Percentiles rank a stretch among this genome's conserved stretches.
phyloP scores from a whole-genome alignment of 2,113 vertebrate species.

The Dicaeum eximium region DNA sequence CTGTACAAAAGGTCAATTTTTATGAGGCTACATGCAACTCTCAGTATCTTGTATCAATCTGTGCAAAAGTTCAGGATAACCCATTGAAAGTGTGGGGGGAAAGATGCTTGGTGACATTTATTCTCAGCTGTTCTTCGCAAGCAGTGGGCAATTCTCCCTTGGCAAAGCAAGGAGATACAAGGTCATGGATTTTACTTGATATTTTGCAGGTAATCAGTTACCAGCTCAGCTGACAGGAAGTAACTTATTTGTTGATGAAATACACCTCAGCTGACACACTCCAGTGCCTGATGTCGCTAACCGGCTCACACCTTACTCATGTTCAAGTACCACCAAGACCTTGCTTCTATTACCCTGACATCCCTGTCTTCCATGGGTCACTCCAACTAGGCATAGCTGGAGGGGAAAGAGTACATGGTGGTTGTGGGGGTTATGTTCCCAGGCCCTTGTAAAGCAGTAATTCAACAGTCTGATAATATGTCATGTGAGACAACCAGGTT shows the following conservation, averaged over 20 bases:
- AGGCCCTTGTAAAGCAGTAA: background rate
- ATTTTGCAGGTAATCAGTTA: background rate
- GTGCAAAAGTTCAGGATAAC: background rate
- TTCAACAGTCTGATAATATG: background rate
- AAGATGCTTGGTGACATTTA: background rate
- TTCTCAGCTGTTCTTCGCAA: background rate
- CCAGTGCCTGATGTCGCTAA: background rate
- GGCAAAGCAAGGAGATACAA: background rate
- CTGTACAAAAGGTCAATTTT: background rate
- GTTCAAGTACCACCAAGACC: background rate
- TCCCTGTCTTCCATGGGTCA: background rate
- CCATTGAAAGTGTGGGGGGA: background rate
- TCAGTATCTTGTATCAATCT: background rate
- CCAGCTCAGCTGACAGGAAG: background rate
- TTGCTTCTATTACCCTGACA: accelerated
- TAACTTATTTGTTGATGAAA: background rate
- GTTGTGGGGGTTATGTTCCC: background rate
- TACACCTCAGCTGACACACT: background rate
- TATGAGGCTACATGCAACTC: background rate
- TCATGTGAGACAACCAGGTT: background rate
- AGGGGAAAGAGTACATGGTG: background rate
- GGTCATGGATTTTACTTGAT: background rate
- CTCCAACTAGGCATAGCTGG: background rate
- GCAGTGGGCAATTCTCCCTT: background rate
- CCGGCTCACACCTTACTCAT: background rate